Conservation (phyloP, 1,140 invertebrate species). For the Oryzaephilus surinamensis region DNA sequence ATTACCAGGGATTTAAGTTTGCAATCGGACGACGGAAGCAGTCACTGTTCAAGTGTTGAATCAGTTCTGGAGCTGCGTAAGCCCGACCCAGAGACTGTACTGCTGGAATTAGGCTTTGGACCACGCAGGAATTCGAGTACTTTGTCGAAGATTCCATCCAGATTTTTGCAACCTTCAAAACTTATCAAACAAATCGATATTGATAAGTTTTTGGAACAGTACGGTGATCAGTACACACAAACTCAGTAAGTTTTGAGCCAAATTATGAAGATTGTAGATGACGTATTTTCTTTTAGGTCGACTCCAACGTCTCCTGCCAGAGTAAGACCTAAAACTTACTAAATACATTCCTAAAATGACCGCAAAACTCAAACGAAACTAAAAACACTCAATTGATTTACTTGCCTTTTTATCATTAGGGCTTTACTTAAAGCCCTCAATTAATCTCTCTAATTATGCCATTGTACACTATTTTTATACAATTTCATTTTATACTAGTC, state of each 20-base stretch:
- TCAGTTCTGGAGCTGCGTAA: conserved; percentile 59
- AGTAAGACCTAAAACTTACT: conserved; percentile 7
- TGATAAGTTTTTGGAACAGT: conserved; percentile 33
- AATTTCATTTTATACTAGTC: no score
- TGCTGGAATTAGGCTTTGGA: conserved; percentile 61
- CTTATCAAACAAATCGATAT: conserved; percentile 32
- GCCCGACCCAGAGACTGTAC: conserved; percentile 64
- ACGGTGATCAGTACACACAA: conserved; percentile 21
- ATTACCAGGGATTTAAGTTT: conserved; percentile 44
- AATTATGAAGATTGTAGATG: background rate
- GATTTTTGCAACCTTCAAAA: conserved; percentile 38
- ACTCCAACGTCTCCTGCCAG: conserved; percentile 11
- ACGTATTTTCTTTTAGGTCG: conserved; percentile 3
- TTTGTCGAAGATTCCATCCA: conserved; percentile 54
- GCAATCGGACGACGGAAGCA: conserved; percentile 54
- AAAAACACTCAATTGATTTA: no score
- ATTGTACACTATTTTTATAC: no score
- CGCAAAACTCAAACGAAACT: conserved; percentile 27
- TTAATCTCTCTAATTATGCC: no score
- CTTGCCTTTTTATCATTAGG: no score
- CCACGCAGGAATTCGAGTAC: conserved; percentile 43
- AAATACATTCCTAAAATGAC: conserved; percentile 27
- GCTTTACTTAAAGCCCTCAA: no score
- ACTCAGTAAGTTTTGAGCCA: background rate
- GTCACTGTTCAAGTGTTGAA: conserved; percentile 62